Evolutionary conservation across 2,797 vertebrate species (phyloP).

Genomic region (Orientallactaga sibirica): DNA sequence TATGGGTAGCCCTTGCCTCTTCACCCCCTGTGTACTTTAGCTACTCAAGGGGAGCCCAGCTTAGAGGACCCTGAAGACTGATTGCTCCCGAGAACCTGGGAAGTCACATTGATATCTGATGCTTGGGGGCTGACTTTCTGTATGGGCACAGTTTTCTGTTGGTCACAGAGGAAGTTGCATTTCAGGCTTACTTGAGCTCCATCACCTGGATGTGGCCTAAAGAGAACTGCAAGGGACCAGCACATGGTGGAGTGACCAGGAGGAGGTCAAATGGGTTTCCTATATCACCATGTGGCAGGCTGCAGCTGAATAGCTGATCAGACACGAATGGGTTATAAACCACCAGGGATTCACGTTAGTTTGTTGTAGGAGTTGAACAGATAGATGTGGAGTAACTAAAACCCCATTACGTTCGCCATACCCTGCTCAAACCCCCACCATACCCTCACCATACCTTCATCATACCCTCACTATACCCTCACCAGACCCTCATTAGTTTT

Average conservation of each 20-base stretch:
- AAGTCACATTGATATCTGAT: not conserved
- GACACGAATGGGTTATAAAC: accelerated
- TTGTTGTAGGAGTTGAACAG: not conserved
- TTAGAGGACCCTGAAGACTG: not conserved
- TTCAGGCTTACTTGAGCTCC: not conserved
- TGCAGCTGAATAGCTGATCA: not conserved
- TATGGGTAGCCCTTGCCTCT: not conserved
- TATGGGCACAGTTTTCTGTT: not conserved
- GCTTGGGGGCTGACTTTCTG: not conserved
- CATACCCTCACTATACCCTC: too few species aligned
- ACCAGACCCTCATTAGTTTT: not conserved
- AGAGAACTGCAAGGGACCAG: not conserved
- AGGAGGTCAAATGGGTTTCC: not conserved
- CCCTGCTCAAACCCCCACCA: not conserved
- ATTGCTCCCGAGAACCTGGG: not conserved
- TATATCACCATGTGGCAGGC: too few species aligned
- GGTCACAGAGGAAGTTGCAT: not conserved
- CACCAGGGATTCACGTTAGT: not conserved
- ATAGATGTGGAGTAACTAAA: too few species aligned
- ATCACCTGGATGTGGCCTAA: accelerated
- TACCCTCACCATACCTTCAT: too few species aligned
- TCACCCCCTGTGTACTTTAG: not conserved
- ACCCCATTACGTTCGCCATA: not conserved
- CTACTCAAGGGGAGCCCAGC: not conserved
- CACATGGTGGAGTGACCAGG: not conserved